Evolutionary conservation across 2,797 vertebrate genomes (phyloP).

Genomic region (Etheostoma perlongum): DNA sequence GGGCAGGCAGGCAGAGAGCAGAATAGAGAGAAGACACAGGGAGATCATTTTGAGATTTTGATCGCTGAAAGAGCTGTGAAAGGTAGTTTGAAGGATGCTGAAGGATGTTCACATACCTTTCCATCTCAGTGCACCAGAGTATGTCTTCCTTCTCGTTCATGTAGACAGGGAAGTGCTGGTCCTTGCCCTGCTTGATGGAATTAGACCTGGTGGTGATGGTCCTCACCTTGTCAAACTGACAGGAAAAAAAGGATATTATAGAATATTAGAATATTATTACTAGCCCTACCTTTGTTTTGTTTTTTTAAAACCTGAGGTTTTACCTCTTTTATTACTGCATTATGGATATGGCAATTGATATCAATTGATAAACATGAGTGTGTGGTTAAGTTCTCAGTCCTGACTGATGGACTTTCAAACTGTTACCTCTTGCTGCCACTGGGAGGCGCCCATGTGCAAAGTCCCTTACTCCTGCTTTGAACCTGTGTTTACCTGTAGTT

Average conservation of each 20-base stretch:
- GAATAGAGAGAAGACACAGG: constrained; percentile 12
- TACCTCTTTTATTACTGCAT: background rate
- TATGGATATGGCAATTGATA: background rate
- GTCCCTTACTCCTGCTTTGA: background rate
- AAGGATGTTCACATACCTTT: constrained; percentile 85
- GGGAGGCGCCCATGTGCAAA: constrained; percentile 15
- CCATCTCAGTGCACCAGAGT: constrained; percentile 99
- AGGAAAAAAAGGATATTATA: constrained; percentile 9
- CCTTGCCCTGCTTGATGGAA: constrained; percentile 99
- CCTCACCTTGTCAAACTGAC: constrained; percentile 96
- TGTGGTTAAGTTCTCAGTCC: background rate
- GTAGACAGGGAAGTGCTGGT: constrained; percentile 98
- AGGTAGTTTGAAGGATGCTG: background rate
- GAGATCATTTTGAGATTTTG: constrained; percentile 28
- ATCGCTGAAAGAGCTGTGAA: background rate
- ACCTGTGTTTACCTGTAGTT: background rate
- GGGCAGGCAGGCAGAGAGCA: background rate
- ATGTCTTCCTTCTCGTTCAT: constrained; percentile 99
- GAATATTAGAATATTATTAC: background rate
- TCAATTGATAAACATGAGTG: background rate
- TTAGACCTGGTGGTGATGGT: constrained; percentile 99
- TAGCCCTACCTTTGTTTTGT: too few relatives aligned
- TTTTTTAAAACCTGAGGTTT: background rate
- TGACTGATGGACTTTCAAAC: background rate
- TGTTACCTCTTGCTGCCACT: constrained; percentile 38